phyloP scores from a whole-genome alignment of 92 coral and sea anemone species.

The Epizoanthus fatuus region DNA sequence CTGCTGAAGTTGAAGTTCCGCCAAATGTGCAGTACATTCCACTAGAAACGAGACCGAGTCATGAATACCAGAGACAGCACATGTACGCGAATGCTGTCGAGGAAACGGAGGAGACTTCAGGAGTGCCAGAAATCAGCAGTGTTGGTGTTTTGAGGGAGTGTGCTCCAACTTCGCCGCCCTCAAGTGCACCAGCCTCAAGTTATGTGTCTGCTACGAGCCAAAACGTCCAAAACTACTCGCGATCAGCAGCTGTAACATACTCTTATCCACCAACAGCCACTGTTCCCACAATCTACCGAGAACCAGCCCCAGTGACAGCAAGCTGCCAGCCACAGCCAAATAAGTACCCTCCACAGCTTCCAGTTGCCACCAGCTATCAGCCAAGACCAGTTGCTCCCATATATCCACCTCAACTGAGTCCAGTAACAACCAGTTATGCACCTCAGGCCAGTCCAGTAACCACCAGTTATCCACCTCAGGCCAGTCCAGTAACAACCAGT shows the following conservation, averaged over 20 bases:
- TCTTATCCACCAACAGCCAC: background rate
- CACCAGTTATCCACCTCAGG: slow-evolving; percentile 21
- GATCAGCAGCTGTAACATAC: too few relatives aligned
- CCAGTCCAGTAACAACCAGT: slow-evolving; percentile 8
- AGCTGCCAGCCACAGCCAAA: slow-evolving; percentile 11
- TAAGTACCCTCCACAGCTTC: background rate
- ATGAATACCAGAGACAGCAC: slow-evolving; percentile 30
- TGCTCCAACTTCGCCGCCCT: slow-evolving; percentile 10
- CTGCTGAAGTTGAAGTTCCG: slow-evolving; percentile 12
- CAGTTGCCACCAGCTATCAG: slow-evolving; percentile 6
- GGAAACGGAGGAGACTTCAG: slow-evolving; percentile 26
- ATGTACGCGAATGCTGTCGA: slow-evolving; percentile 26
- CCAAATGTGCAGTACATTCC: slow-evolving; percentile 33
- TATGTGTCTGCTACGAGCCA: background rate
- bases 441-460: slow-evolving; percentile 31
- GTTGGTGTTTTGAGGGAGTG: slow-evolving; percentile 39
- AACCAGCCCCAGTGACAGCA: background rate
- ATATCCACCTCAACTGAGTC: slow-evolving; percentile 33
- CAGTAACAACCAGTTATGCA: slow-evolving; percentile 4
- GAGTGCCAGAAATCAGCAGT: slow-evolving; percentile 46
- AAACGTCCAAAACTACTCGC: background rate
- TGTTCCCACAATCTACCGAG: slow-evolving; percentile 18
- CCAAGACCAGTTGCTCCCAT: background rate
- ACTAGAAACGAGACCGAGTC: slow-evolving; percentile 23
- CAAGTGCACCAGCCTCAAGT: background rate